These are phyloP conservation scores for Dolichomitus sp. DNA, from an alignment of 2,888 invertebrate genomes.

Conservation along the genomic window DNA sequence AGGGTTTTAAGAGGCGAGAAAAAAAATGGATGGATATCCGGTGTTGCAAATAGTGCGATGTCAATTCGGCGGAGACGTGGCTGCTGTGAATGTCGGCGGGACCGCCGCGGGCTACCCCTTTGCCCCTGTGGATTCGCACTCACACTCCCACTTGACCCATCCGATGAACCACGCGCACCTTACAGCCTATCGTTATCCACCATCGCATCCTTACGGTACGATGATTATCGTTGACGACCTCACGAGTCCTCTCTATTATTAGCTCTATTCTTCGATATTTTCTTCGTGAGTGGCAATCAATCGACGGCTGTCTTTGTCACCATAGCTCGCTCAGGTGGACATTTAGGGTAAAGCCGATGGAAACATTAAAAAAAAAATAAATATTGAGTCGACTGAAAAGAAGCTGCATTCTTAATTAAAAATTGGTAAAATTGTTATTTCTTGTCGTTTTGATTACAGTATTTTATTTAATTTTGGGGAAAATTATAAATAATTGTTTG, in stretches of 20 bases:
- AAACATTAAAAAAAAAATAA: background rate
- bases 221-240: slow-evolving; percentile 67
- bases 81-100: slow-evolving; percentile 73
- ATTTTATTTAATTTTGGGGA: background rate
- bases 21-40: slow-evolving; percentile 83
- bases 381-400: background rate
- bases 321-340: background rate
- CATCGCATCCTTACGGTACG: slow-evolving; percentile 82
- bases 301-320: slow-evolving; percentile 19
- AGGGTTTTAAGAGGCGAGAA: background rate
- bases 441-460: background rate
- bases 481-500: background rate
- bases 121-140: slow-evolving; percentile 78
- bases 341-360: slow-evolving; percentile 12
- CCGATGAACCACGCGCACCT: slow-evolving; percentile 81
- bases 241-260: slow-evolving; percentile 39
- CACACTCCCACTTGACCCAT: slow-evolving; percentile 82
- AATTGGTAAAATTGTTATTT: background rate
- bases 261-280: slow-evolving; percentile 38
- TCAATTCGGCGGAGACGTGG: slow-evolving; percentile 81
- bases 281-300: slow-evolving; percentile 34
- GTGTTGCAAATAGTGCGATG: slow-evolving; percentile 84
- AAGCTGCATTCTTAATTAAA: background rate
- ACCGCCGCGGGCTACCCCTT: slow-evolving; percentile 79
- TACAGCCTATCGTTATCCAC: slow-evolving; percentile 76